Evolutionary conservation across 2,888 invertebrate genomes (phyloP).

Genomic region (Acronicta psi): DNA sequence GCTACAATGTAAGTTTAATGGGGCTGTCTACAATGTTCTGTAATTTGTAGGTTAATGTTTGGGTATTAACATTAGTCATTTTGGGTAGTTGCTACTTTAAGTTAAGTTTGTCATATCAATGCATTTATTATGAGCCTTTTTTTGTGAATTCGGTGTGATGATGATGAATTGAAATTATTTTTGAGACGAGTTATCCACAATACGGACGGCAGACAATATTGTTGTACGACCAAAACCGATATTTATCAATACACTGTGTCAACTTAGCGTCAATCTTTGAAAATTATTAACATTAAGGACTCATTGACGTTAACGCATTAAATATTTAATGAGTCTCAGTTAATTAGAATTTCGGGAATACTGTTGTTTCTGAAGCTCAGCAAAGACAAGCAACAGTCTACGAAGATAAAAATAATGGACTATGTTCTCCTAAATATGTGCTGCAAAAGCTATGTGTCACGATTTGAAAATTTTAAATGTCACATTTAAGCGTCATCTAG

Average conservation of each 20-base stretch:
- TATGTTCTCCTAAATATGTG: constrained; percentile 2
- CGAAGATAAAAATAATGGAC: neutral
- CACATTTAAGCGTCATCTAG: constrained; percentile 44
- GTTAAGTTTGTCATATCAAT: constrained; percentile 26
- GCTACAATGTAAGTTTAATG: constrained; percentile 58
- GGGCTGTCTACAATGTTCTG: constrained; percentile 63
- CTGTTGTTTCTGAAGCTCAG: too few species aligned
- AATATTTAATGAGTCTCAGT: too few species aligned
- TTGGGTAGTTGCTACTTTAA: constrained; percentile 41
- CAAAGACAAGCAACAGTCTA: neutral
- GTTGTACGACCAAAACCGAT: too few species aligned
- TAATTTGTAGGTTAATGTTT: constrained; percentile 61
- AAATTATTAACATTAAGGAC: too few species aligned
- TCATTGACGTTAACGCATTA: too few species aligned
- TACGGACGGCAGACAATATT: too few species aligned
- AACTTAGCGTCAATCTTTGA: too few species aligned
- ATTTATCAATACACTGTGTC: too few species aligned
- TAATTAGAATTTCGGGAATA: too few species aligned
- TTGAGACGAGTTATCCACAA: neutral
- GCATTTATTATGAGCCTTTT: constrained; percentile 2
- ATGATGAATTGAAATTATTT: neutral
- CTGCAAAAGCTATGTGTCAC: constrained; percentile 55
- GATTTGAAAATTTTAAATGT: constrained; percentile 61
- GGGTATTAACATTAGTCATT: constrained; percentile 47
- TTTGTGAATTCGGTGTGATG: neutral